Evolutionary conservation across 2,113 vertebrate species (phyloP), one percentile per base, ranked within the genome.

Genomic region (Zosterops hypoxanthus): DNA sequence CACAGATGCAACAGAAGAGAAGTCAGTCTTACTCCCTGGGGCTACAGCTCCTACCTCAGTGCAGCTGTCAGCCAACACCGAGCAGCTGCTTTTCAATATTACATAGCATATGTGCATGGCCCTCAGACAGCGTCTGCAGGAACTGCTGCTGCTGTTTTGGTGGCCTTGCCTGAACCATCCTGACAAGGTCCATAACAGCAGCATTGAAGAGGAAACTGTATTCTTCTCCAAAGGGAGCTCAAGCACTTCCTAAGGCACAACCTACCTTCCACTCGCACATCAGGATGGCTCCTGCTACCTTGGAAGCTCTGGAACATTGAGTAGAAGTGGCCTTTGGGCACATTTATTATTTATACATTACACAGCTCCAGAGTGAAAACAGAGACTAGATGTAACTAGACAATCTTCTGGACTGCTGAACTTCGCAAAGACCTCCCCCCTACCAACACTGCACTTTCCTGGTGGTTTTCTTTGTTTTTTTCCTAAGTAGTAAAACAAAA

Each of bases 21-120:
- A 89, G 82, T 39, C 78, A 50, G 78, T 6, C 86, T 89, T 47
- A 21, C 34, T 66, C 81, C 81, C 70, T n/a, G 53, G 33, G 82
- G 86, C 81, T 59, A 28, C 61, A 65, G 50, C 39, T 80, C 42
- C 66, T 34, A 82, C 55, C 72, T 76, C 86, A 33, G 12, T 11
- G 63, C 86, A 96, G 86, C 95, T 95, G 89, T 65, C 89, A 85
- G 73, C 61, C 73, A 80, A 34, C 77, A 60, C 31, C 5, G 18
- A 81, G 83, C 91, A 96, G 80, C 83, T 92, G 91, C 91, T 88
- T 8, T 55, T 81, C 72, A 78, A 7, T 31, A 77, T 82, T 64
- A 82, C 73, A 82, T 0, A 31, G 46, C 63, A 47, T 28, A 79
- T 53, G 73, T 1, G 1, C 17, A 4, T 1, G 34, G 69, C 21